These are phyloP conservation scores for Zaprionus africanus DNA, from an alignment of 1,140 invertebrate genomes.

Conservation along the genomic window DNA sequence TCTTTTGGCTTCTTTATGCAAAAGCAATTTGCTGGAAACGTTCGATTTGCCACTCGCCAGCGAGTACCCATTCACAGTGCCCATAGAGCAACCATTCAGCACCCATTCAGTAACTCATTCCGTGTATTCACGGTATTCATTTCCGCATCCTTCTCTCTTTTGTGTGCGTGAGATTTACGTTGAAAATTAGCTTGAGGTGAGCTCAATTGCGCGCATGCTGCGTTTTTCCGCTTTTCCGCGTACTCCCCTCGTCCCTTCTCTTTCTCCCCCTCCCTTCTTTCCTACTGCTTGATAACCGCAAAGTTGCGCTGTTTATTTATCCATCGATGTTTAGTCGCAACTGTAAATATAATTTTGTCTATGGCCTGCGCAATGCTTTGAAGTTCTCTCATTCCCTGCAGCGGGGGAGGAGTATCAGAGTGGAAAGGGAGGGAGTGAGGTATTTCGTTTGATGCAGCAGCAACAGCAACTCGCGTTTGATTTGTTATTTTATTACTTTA, in stretches of 20 bases:
- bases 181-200: conserved; percentile 62
- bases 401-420: background rate
- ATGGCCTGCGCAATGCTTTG: conserved; percentile 24
- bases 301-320: conserved; percentile 61
- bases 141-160: conserved; percentile 56
- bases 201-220: background rate
- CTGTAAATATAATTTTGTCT: conserved; percentile 66
- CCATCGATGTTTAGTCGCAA: conserved; percentile 65
- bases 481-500: conserved; percentile 84
- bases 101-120: background rate
- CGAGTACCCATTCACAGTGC: background rate
- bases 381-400: conserved; percentile 22
- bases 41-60: conserved; percentile 60
- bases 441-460: conserved; percentile 22
- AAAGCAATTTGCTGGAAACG: conserved; percentile 82
- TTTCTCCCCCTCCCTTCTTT: background rate
- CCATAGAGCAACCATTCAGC: conserved; percentile 3
- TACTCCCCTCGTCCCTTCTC: background rate
- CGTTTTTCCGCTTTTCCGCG: background rate
- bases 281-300: conserved; percentile 19
- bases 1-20: conserved; percentile 73
- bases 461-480: conserved; percentile 62
- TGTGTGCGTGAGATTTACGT: conserved; percentile 67
- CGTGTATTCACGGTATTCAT: background rate
- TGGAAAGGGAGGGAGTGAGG: background rate